These are phyloP conservation scores for Masnerella sp. DNA, from an alignment of 2,888 invertebrate genomes.

Conservation along the genomic window DNA sequence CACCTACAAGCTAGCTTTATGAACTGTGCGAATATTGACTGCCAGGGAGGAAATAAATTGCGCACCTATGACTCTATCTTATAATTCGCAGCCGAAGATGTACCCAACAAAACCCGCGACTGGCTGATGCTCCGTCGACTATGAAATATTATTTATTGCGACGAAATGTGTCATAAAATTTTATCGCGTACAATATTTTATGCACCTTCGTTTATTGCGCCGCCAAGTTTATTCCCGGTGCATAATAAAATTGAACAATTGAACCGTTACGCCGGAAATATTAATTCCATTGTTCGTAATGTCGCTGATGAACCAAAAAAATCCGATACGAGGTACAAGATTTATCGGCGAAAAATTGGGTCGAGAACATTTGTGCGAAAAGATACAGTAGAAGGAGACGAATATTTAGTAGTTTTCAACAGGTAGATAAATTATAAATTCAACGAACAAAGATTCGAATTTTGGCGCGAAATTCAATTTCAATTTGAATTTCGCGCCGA, in stretches of 20 bases:
- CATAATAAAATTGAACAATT: slow-evolving; percentile 2
- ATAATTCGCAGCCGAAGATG: slow-evolving; percentile 15
- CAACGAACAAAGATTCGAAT: too few species aligned
- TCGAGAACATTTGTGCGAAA: too few species aligned
- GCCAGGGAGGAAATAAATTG: slow-evolving; percentile 20
- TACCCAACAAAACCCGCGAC: slow-evolving; percentile 7
- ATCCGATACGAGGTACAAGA: too few species aligned
- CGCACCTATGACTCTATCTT: slow-evolving; percentile 30
- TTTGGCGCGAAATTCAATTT: too few species aligned
- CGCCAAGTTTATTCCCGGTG: background rate
- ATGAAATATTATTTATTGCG: slow-evolving; percentile 33
- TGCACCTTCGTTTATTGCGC: slow-evolving; percentile 6
- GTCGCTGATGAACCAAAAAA: too few species aligned
- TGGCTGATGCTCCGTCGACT: slow-evolving; percentile 1
- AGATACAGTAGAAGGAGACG: too few species aligned
- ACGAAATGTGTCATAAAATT: slow-evolving; percentile 19
- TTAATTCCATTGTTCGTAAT: too few species aligned
- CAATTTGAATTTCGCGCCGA: too few species aligned
- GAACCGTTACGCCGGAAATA: background rate
- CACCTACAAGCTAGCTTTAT: slow-evolving; percentile 32
- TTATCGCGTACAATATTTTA: slow-evolving; percentile 8
- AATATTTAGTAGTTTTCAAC: too few species aligned
- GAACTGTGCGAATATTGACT: slow-evolving; percentile 24
- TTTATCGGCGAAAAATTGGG: too few species aligned
- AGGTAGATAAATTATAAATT: too few species aligned